Base-by-base conservation (phyloP, 30 jellyfish, hydroid and myxozoan genomes). In the Turritopsis dohrnii region DNA sequence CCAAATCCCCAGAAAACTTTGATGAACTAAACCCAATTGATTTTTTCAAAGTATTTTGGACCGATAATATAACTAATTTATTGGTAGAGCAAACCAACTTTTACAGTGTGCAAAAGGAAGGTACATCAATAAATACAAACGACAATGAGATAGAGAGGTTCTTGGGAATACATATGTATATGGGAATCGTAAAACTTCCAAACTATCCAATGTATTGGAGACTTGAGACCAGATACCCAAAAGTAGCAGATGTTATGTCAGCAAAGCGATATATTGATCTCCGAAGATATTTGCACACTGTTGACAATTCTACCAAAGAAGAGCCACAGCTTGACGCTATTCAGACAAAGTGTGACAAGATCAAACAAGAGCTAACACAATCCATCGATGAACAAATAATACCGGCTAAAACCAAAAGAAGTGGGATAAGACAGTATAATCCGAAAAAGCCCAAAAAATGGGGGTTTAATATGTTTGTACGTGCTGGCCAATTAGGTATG, bases 401-500 rank as follows among this genome's bases (percentile, higher is more conserved):
- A 66, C 76, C 76, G 27, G 76, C 76, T 66, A 66, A 66, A 76
- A 75, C 88, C 84, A 24, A 71, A 85, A 28, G 84, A 85, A 60
- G 52, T 75, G 82, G 88, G 28, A 82, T 21, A 82, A 54, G 80
- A 24, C 81, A 80, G 28, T 28, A 84, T 18, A 87, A 74, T 80
- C 95, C 89, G 21, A 85, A 87, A 75, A 87, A 87, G 83, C 95
- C 90, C 1, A 87, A 74, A 28, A 87, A 81, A 81, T 85, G 85
- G 85, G 90, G 86, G 60, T 27, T 24, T 20, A 84, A 84, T 23
- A 29, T 84, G 31, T 84, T 41, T 71, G 31, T 73, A 71, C 71
- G 90, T 25, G 85, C 84, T 28, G 87, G 87, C 27, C 72, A 23
- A 52, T 66, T 87, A 24, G 90, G 90, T 22, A 30, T 53, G 54